A percentile compares a stretch with the other conserved stretches of the same genome.
phyloP scores from a whole-genome alignment of 2,113 vertebrate genomes.

The Melanerpes formicivorus region DNA sequence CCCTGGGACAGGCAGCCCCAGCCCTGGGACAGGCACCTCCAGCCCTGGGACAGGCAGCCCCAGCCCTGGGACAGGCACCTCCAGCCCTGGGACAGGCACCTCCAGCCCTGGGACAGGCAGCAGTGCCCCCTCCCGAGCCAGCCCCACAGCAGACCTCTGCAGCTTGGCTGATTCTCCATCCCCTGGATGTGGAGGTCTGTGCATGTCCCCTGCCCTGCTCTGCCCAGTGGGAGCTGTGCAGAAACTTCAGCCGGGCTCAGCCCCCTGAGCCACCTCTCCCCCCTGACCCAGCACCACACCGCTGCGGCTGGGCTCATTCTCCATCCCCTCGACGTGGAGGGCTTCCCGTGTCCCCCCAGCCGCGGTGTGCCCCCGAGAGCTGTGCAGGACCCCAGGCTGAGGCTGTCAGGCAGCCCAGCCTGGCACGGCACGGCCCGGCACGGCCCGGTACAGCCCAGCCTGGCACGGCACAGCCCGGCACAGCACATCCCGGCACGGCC shows the following conservation, averaged over 20 bases:
- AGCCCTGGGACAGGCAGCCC: fast-evolving
- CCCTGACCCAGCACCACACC: too few species aligned
- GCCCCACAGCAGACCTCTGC: background rate
- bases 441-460: too few species aligned
- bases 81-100: background rate
- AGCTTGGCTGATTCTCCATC: background rate
- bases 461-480: too few species aligned
- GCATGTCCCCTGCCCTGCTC: fast-evolving
- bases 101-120: background rate
- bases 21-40: fast-evolving
- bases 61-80: background rate
- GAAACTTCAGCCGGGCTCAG: background rate
- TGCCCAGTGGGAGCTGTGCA: background rate
- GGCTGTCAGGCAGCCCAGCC: too few species aligned
- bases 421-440: too few species aligned
- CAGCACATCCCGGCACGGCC: too few species aligned
- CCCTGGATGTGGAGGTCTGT: fast-evolving
- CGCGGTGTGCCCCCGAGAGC: background rate
- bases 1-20: background rate
- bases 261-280: background rate
- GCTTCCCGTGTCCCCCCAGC: too few species aligned
- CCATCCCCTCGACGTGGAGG: too few species aligned
- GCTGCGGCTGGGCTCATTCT: too few species aligned
- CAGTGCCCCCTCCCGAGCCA: background rate
- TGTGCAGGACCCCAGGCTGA: too few species aligned